Evolutionary conservation across 2,797 vertebrate species (phyloP).

Genomic region (Numenius phaeopus): DNA sequence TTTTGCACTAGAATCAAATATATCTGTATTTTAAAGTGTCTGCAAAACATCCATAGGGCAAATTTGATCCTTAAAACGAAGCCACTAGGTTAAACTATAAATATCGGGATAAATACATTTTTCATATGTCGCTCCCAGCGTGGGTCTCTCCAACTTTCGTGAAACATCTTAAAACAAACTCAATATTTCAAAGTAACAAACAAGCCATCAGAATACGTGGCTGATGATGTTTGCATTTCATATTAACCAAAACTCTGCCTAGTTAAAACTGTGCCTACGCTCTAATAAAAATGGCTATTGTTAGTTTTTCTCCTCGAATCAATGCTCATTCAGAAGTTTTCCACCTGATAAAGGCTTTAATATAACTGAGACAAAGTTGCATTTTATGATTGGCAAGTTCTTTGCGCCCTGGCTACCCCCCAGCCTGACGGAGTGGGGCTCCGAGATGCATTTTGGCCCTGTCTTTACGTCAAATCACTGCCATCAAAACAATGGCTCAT

Average conservation of each 20-base stretch:
- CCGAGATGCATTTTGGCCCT: constrained; percentile 75
- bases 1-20: background rate
- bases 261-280: constrained; percentile 8
- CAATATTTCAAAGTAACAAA: constrained; percentile 17
- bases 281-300: constrained; percentile 84
- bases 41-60: background rate
- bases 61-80: constrained; percentile 15
- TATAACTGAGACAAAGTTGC: constrained; percentile 77
- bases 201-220: background rate
- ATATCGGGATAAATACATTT: constrained; percentile 26
- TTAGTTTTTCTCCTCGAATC: constrained; percentile 77
- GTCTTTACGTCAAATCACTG: constrained; percentile 83
- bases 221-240: background rate
- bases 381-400: constrained; percentile 81
- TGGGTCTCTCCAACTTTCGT: background rate
- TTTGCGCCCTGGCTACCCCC: constrained; percentile 72
- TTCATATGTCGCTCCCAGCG: background rate
- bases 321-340: constrained; percentile 73
- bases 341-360: constrained; percentile 85
- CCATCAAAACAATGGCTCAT: constrained; percentile 87
- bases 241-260: constrained; percentile 39
- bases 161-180: constrained; percentile 26
- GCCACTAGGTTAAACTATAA: constrained; percentile 34
- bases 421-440: constrained; percentile 59
- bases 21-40: background rate